A percentile compares a stretch with the other conserved stretches of the same genome.
Evolutionary conservation across 2,797 vertebrate species (phyloP).

Genomic region (Melanotaenia trifasciata): DNA sequence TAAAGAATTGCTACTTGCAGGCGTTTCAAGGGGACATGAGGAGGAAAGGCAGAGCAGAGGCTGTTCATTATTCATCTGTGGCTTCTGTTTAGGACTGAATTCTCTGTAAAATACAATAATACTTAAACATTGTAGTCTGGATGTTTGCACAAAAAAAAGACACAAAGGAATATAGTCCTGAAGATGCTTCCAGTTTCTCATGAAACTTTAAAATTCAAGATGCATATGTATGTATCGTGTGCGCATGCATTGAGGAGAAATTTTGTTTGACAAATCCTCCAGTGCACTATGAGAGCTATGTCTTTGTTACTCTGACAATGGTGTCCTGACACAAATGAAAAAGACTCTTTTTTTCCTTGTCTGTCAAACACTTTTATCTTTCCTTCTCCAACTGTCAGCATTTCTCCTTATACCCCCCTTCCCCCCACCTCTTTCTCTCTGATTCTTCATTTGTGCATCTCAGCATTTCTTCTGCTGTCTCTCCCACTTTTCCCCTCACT

Average conservation of each 20-base stretch:
- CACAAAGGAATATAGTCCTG: slow-evolving; percentile 21
- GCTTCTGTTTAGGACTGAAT: not conserved
- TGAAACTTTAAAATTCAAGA: slow-evolving; percentile 26
- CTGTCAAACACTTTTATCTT: slow-evolving; percentile 76
- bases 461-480: slow-evolving; percentile 60
- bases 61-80: not conserved
- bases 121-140: not conserved
- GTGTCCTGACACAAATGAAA: slow-evolving; percentile 74
- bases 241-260: slow-evolving; percentile 21
- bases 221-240: slow-evolving; percentile 13
- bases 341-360: slow-evolving; percentile 49
- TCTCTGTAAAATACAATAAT: not conserved
- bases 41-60: not conserved
- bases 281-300: slow-evolving; percentile 60
- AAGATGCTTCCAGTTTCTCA: slow-evolving; percentile 19
- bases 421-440: slow-evolving; percentile 32
- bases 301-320: slow-evolving; percentile 78
- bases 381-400: slow-evolving; percentile 67
- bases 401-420: slow-evolving; percentile 46
- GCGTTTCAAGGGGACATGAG: not conserved
- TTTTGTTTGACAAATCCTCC: slow-evolving; percentile 63
- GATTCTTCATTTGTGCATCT: slow-evolving; percentile 65
- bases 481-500: slow-evolving; percentile 38
- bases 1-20: not conserved
- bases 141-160: slow-evolving; percentile 11